Conservation (phyloP, 2,888 invertebrate species). For the Clivina fossor region DNA sequence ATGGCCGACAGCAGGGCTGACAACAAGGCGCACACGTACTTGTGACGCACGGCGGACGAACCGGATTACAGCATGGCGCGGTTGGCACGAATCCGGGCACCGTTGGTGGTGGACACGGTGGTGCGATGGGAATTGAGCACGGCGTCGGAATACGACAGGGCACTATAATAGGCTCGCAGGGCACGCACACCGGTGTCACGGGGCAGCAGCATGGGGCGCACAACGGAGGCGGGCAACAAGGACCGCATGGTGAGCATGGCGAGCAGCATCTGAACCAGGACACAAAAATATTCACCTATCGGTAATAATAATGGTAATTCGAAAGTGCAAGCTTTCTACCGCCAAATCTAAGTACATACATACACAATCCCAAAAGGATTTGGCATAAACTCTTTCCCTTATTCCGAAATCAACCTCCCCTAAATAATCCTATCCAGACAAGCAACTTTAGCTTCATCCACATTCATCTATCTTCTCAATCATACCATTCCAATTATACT, state of each 20-base stretch:
- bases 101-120: conserved; percentile 27
- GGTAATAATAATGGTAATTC: too few species aligned
- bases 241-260: conserved; percentile 27
- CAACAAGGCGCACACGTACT: conserved; percentile 23
- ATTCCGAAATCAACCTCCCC: too few species aligned
- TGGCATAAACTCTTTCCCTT: too few species aligned
- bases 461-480: too few species aligned
- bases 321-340: too few species aligned
- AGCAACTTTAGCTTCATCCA: too few species aligned
- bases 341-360: too few species aligned
- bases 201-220: conserved; percentile 34
- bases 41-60: conserved; percentile 30
- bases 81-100: conserved; percentile 29
- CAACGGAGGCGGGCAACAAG: conserved; percentile 29
- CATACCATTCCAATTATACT: too few species aligned
- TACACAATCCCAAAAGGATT: too few species aligned
- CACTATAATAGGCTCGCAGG: conserved; percentile 26
- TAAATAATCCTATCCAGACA: too few species aligned
- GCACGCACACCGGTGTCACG: conserved; percentile 28
- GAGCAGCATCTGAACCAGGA: conserved; percentile 18
- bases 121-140: conserved; percentile 26
- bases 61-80: conserved; percentile 21
- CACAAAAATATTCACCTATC: too few species aligned
- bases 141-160: conserved; percentile 24
- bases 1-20: conserved; percentile 29